These are phyloP conservation scores for Mesoclemmys tuberculata DNA, from an alignment of 2,113 vertebrate genomes.

Conservation along the genomic window DNA sequence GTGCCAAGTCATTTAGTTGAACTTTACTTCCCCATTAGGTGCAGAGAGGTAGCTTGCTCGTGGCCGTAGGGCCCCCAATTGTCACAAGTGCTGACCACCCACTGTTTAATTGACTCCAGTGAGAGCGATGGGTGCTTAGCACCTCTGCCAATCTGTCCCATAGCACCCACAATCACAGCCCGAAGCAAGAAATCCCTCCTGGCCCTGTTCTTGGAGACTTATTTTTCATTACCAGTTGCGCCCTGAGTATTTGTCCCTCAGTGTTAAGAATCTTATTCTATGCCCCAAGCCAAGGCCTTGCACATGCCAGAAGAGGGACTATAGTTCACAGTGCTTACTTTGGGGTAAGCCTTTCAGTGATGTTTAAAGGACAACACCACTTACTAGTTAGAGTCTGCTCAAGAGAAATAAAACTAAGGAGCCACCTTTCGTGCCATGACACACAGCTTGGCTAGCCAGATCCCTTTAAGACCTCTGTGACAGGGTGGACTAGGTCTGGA, in stretches of 20 bases:
- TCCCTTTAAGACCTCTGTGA: not conserved
- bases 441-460: not conserved
- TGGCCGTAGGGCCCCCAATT: not conserved
- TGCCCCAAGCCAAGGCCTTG: not conserved
- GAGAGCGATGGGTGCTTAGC: not conserved
- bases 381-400: slow-evolving; percentile 1
- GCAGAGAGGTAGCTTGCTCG: not conserved
- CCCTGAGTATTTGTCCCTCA: not conserved
- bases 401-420: not conserved
- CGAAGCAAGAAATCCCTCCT: not conserved
- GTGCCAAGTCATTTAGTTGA: not conserved
- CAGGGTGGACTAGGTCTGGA: no score
- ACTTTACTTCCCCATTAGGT: not conserved
- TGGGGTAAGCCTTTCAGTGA: not conserved
- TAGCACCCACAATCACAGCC: not conserved
- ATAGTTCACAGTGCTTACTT: not conserved
- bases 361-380: not conserved
- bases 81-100: not conserved
- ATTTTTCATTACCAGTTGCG: not conserved
- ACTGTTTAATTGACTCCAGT: not conserved
- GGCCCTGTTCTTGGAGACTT: not conserved
- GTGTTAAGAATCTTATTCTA: not conserved
- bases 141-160: not conserved
- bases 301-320: not conserved
- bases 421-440: not conserved